Base-by-base conservation (phyloP, 2,797 vertebrate genomes). In the Oryzias sinensis region DNA sequence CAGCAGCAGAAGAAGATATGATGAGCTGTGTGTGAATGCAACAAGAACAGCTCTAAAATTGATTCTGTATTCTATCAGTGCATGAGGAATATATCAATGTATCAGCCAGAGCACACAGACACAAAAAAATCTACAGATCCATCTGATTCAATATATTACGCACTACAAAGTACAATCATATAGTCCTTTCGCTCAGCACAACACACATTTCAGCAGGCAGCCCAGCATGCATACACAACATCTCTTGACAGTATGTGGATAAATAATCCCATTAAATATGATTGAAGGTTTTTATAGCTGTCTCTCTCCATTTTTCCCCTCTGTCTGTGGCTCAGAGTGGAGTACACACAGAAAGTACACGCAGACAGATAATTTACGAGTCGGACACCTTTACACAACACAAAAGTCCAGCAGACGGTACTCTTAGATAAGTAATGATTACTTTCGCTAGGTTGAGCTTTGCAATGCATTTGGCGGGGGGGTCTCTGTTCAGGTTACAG, bases 181-280 rank as follows among this genome's bases (percentile, higher is more conserved):
- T 60, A 76, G 59, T 64, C 42, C 59, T 13, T 47, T 77, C 77
- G 72, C 77, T 68, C 73, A 52, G 70, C 33, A 68, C 57, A 70
- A 72, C 64, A 66, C 74, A 77, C 74, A 68, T 66, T 79, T 74
- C 58, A 55, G 49, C 74, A 69, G 68, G 64, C 59, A 53, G 59
- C 61, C 51, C 58, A 41, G 60, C 67, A 53, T 78, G 52, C 76
- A 59, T 64, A 62, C 67, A 68, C 73, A 51, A 56, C 22, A 51
- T 75, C 68, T 85, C 61, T 72, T 85, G 81, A 86, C 77, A 85
- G 70, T 79, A 59, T 76, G 72, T 83, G 79, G 76, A 84, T 88
- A 86, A 88, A 91, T 87, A 81, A 83, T 87, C 76, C 79, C 84
- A 81, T 90, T 88, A 84, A 82, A 89, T 85, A 68, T 83, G 79